Base-by-base conservation (phyloP, 1,140 invertebrate species). In the Ridgeia piscesae region DNA sequence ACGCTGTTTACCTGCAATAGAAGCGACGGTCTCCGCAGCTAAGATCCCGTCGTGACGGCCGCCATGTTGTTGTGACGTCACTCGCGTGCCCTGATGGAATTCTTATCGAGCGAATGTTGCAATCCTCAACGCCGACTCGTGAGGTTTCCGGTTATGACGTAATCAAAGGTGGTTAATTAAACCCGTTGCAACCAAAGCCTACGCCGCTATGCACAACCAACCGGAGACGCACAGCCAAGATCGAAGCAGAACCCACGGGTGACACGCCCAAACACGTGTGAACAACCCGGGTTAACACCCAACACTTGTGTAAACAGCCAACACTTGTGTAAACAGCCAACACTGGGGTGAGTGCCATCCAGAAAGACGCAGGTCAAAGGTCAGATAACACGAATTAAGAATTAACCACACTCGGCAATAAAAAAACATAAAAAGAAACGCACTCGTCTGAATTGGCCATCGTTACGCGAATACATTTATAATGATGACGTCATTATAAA, bases 281-380 rank as follows among this genome's bases (percentile, higher is more conserved):
- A 77, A 21, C 58, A 77, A 77, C 58, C 58, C 58, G 58, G 42
- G 58, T 77, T 27, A 77, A 27, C 58, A 77, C 14, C 58, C 58
- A 77, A 77, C 58, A 77, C 58, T 77, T 77, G 58, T 77, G 58
- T 77, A 77, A 77, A 77, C 58, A 77, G 27, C 58, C 58, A 77
- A 77, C 58, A 77, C 58, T 77, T 77, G 58, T 77, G 58, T 77
- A 77, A 77, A 77, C 58, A 77, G 58, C 58, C 58, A 77, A 77
- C 58, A 77, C 58, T 77, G 58, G 58, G 27, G 58, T 77, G 58
- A 77, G 58, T 77, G 58, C 58, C 17, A 77, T 77, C 58, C 14
- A 77, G 58, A 77, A 77, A 77, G 6, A 6, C 42, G 42, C 42
- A 42, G 42, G 42, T 42, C 42, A 42, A 42, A 42, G 58, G 58